Evolutionary conservation across 30 jellyfish, hydroid and myxozoan species (phyloP), one percentile per base, ranked within the genome.

Genomic region (Catostylus mosaicus): DNA sequence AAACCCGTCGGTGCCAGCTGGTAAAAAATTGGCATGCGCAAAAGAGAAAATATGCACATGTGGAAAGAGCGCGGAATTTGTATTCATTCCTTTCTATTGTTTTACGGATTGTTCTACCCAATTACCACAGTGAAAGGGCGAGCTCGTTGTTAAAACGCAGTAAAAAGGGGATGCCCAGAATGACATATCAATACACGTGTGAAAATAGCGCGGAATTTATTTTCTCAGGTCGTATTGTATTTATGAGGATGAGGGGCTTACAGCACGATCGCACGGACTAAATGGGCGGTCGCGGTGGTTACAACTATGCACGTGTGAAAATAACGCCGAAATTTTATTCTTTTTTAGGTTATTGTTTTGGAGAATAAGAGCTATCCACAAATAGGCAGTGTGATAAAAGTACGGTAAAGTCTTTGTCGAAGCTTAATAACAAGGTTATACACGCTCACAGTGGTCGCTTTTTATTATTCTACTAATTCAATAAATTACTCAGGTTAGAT

Each of bases 141-240:
- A 74, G 74, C 1, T 74, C 85, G 75, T 6, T 2, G 19, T 4
- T 18, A 23, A 59, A 59, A 59, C 71, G 1, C 22, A 27, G 85
- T 74, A 32, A 51, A 74, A 74, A 1, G 75, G 80, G 52, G 88
- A 77, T 59, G 29, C 48, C 79, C 95, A 85, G 81, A 80, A 51
- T 56, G 63, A 74, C 81, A 77, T 51, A 75, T 77, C 73, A 74
- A 77, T 80, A 95, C 97, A 90, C 97, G 96, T 90, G 97, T 84
- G 95, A 90, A 90, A 90, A 90, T 82, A 84, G 96, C 95, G 95
- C 85, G 95, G 95, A 85, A 85, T 85, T 74, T 74, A 85, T 85
- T 68, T 85, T 73, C 89, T 32, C 71, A 31, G 78, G 32, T 37
- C 57, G 78, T 38, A 70, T 82, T 82, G 84, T 82, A 73, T 70